Base-by-base conservation (phyloP, 2,113 vertebrate genomes). In the Kryptolebias marmoratus region DNA sequence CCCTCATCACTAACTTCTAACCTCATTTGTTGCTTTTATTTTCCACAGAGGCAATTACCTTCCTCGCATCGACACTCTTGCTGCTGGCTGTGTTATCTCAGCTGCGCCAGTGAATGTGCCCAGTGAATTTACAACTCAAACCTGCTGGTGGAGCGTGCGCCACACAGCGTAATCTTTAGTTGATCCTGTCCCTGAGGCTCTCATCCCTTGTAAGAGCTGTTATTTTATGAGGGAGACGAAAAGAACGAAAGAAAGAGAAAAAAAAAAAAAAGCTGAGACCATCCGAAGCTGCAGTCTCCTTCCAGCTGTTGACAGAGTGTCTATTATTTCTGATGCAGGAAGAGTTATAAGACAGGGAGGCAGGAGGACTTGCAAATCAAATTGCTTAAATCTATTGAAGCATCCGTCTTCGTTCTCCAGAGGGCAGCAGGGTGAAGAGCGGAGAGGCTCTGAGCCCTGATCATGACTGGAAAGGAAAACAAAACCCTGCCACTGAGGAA, bases 401-500 rank as follows among this genome's bases (percentile, higher is more conserved):
- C 89, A 87, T 91, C 89, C 89, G 87, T 89, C 74, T 84, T 80
- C 45, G 62, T 87, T 89, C 87, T 87, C 82, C 27, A 72, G 78
- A 81, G 86, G 83, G 68, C 71, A 47, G 73, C 73, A 45, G 77
- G 73, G 61, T 77, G 78, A 64, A 62, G 8, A 71, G 72, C 71
- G 68, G 49, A 72, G 75, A 56, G 70, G 68, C 73, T 57, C 63
- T 55, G 52, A 77, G 78, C 71, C 49, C 73, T 64, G 79, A 79
- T 82, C 81, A 77, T 30, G 36, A 69, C 60, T 58, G 57, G 61
- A 82, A 83, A 81, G 66, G 67, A 82, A 89, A 89, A 89, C 68
- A 83, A 86, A 42, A 90, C 80, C 52, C 79, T 78, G 80, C 62
- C 55, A 11, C 63, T 31, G 64, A 75, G 65, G 73, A 82, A 71